These are phyloP conservation scores for Melanostoma scalare DNA, from an alignment of 2,888 invertebrate species.

Conservation along the genomic window DNA sequence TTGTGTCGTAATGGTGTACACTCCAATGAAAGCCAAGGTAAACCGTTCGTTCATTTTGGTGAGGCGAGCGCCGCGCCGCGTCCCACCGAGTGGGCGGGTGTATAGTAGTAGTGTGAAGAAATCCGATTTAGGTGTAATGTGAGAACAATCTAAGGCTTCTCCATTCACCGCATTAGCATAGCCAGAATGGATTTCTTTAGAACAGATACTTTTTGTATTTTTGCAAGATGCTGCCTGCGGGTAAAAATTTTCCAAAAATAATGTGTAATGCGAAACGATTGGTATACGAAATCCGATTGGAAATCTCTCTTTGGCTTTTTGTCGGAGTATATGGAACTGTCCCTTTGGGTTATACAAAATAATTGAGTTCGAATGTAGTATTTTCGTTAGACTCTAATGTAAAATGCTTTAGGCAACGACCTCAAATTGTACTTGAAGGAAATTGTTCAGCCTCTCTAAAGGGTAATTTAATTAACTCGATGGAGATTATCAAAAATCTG, in stretches of 20 bases:
- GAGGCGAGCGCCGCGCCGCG: neutral
- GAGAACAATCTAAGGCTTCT: slow-evolving; percentile 12
- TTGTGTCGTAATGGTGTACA: slow-evolving; percentile 54
- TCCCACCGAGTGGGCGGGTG: neutral
- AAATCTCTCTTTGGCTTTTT: slow-evolving; percentile 27
- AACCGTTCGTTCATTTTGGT: slow-evolving; percentile 22
- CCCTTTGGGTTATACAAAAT: slow-evolving; percentile 44
- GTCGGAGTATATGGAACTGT: slow-evolving; percentile 31
- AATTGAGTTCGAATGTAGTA: slow-evolving; percentile 46
- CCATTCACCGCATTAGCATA: slow-evolving; percentile 57
- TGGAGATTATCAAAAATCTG: too few species aligned
- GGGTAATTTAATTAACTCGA: too few species aligned
- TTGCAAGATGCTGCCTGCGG: slow-evolving; percentile 53
- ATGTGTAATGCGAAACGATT: slow-evolving; percentile 23
- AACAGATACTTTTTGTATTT: slow-evolving; percentile 36
- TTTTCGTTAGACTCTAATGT: too few species aligned
- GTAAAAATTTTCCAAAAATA: slow-evolving; percentile 18
- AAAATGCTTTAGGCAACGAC: too few species aligned
- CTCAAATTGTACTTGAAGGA: too few species aligned
- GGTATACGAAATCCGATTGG: slow-evolving; percentile 40
- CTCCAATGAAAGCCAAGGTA: slow-evolving; percentile 49
- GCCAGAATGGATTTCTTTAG: slow-evolving; percentile 55
- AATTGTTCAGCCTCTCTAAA: too few species aligned
- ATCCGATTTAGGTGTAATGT: slow-evolving; percentile 55
- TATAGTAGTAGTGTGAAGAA: slow-evolving; percentile 6